phyloP scores from a whole-genome alignment of 2,113 vertebrate genomes.

The Tursiops truncatus region DNA sequence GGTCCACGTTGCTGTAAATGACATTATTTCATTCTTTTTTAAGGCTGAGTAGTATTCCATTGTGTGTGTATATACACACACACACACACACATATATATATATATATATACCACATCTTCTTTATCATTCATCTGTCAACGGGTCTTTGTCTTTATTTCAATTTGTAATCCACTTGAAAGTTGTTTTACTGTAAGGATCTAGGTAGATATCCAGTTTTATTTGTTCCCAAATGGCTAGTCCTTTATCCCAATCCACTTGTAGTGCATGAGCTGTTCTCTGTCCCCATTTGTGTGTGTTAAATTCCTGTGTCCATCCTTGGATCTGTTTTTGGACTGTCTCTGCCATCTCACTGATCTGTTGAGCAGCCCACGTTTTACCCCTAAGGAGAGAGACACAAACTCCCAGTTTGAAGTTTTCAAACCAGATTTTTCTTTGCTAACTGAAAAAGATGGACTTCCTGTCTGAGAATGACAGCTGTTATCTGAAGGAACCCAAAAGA shows the following conservation, averaged over 20 bases:
- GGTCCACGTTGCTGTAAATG: background rate
- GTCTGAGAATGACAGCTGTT: accelerated
- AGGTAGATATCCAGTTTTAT: accelerated
- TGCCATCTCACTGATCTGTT: background rate
- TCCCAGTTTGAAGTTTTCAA: background rate
- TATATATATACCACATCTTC: background rate
- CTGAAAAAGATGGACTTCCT: background rate
- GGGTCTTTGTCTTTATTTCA: background rate
- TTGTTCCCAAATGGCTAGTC: background rate
- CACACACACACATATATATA: accelerated
- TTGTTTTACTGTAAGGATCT: background rate
- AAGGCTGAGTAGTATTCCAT: background rate
- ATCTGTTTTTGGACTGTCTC: background rate
- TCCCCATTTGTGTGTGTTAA: accelerated
- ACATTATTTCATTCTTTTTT: background rate
- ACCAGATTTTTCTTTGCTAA: background rate
- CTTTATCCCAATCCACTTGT: background rate
- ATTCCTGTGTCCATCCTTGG: background rate
- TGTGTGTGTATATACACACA: background rate
- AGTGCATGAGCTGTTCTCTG: accelerated
- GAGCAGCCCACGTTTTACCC: background rate
- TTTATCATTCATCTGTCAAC: background rate
- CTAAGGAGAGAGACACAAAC: background rate
- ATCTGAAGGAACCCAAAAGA: background rate
- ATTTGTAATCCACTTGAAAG: background rate